Evolutionary conservation across 2,888 invertebrate species (phyloP), one percentile per base, ranked within the genome.

Genomic region (Pachycephus smyrnensis): DNA sequence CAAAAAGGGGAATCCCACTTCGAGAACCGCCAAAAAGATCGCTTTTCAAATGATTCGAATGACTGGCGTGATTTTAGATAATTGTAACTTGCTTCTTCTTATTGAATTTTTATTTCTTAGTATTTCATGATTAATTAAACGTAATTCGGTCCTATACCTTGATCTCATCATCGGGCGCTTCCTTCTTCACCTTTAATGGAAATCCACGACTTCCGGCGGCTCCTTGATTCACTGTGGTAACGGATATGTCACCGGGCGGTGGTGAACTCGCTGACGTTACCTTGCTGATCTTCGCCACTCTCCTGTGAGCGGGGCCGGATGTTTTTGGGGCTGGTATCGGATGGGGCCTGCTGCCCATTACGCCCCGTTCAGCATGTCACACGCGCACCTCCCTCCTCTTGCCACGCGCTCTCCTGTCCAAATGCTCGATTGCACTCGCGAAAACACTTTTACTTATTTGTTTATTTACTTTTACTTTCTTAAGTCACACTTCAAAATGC

Each of bases 111-210:
- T 0, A 55, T 23, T 9, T 6, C 23, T 55, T 23, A 23, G 23
- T 15, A 15, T 37, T 1, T 6, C 23, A 9, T 3, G 15, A 6
- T 40, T 37, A 15, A 15, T 40, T 55, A 9, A 55, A 55, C 2
- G 55, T 15, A 23, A 9, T 55, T 23, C 9, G 55, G 55, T 9
- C 15, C 23, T 71, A 88, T 92, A 96, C 96, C 94, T 95, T 95
- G 90, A 96, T 96, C 92, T 96, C 96, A 92, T 96, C 95, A 92
- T 95, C 95, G 81, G 93, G 92, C 86, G 94, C 93, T 90, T 96
- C 95, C 91, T 95, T 95, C 92, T 96, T 96, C 84, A 94, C 93
- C 88, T 91, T 92, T 73, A 92, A 87, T 81, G 35, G 32, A 69
- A 76, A 33, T 32, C 71, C 71, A 31, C 71, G 31, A 71, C 71